phyloP scores from a whole-genome alignment of 2,797 vertebrate species.

The Propithecus perrieri region DNA sequence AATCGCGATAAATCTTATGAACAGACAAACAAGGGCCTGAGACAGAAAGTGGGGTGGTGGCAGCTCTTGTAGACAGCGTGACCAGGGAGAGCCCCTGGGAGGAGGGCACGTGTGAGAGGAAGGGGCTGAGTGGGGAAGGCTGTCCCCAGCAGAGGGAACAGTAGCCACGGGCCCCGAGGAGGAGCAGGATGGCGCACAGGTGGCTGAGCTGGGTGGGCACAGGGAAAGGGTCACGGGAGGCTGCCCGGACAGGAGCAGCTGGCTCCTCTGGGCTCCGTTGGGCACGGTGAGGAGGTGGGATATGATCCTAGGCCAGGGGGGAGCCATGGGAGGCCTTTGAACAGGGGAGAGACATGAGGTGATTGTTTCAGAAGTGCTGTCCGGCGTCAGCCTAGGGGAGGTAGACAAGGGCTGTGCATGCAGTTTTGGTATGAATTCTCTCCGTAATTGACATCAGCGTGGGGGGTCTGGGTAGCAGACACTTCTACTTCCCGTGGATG shows the following conservation, averaged over 20 bases:
- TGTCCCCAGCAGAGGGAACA: fast-evolving
- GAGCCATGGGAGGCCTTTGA: neutral
- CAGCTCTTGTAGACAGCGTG: neutral
- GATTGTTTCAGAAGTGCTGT: neutral
- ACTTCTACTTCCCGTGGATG: neutral
- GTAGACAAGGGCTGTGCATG: fast-evolving
- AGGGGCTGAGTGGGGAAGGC: neutral
- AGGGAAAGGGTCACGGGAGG: neutral
- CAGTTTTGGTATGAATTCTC: neutral
- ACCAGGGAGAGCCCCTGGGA: neutral
- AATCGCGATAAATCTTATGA: neutral
- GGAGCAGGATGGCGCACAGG: neutral
- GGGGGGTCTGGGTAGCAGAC: fast-evolving
- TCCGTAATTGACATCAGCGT: neutral
- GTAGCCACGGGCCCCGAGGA: neutral
- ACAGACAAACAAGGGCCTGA: neutral
- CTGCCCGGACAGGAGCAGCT: neutral
- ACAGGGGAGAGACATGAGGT: neutral
- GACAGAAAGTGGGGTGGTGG: neutral
- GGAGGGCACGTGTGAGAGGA: fast-evolving
- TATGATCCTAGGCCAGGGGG: neutral
- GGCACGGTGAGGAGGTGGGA: neutral
- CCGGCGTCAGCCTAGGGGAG: neutral
- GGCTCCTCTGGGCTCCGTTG: fast-evolving
- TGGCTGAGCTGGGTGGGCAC: neutral